Evolutionary conservation across 2,113 vertebrate genomes (phyloP).

Genomic region (Dicaeum eximium): DNA sequence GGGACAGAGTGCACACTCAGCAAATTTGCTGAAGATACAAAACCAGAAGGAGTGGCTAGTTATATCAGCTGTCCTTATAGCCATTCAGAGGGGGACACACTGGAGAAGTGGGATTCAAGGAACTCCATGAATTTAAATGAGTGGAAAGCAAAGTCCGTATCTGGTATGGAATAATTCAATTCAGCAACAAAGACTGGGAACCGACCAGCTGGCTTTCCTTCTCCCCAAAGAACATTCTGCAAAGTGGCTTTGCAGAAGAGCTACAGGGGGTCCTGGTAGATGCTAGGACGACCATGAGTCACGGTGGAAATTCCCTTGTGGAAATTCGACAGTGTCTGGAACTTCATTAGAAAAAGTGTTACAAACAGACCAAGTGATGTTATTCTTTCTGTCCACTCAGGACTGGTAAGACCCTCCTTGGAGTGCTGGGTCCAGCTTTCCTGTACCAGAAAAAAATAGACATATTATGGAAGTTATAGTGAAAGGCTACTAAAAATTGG

Average conservation of each 20-base stretch:
- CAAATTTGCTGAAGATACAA: background rate
- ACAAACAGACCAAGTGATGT: background rate
- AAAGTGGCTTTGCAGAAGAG: background rate
- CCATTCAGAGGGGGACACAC: background rate
- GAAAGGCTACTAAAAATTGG: background rate
- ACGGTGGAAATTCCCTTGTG: background rate
- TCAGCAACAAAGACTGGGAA: background rate
- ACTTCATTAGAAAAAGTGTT: background rate
- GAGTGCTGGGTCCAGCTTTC: background rate
- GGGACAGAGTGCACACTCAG: background rate
- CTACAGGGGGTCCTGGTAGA: accelerated
- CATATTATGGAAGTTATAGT: background rate
- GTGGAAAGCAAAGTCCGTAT: background rate
- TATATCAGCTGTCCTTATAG: background rate
- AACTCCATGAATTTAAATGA: background rate
- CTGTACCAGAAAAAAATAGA: background rate
- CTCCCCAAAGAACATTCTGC: too few relatives aligned
- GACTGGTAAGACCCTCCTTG: background rate
- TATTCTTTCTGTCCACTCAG: background rate
- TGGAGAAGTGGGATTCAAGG: background rate
- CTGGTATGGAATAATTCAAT: background rate
- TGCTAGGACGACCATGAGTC: background rate
- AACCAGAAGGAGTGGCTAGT: background rate
- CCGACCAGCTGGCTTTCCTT: accelerated
- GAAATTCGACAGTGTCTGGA: background rate